Evolutionary conservation across 2,888 invertebrate genomes (phyloP), one percentile per base, ranked within the genome.

Genomic region (Tanaodytes sp.): DNA sequence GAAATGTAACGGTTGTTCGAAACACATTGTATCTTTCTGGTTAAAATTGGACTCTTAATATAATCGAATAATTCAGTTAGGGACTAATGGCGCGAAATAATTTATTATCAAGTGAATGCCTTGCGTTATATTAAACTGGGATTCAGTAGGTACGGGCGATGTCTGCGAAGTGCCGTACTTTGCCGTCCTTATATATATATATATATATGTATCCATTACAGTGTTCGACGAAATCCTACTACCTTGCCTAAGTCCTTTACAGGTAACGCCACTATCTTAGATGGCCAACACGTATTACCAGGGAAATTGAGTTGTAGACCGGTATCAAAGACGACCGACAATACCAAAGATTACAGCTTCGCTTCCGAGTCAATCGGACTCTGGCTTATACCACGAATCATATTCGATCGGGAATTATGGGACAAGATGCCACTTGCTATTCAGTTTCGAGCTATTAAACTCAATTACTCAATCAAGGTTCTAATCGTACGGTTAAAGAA

Each of bases 1-100:
- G n/a, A n/a, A n/a, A n/a, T n/a, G n/a, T n/a, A n/a, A 51, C 51
- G 19, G 45, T 46, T 42, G 61, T 51, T 67, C 55, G 64, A 59
- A 69, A 39, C 43, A 33, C 12, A 39, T 36, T 43, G 40, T 70
- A 67, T 66, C 70, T 57, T 61, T 14, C 39, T 37, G 36, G 59
- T 42, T 75, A 76, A 77, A 77, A n/a, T n/a, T n/a, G n/a, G n/a
- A n/a, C n/a, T 78, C 73, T 75, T 74, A 76, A 77, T 81, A 80
- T 77, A 79, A 80, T 80, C 76, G 77, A 77, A 79, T 77, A 77
- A 77, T 76, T 76, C 74, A 71, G 70, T 69, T 71, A 62, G 69
- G 63, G 74, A 74, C 76, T 73, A 76, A 75, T 76, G 78, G 74
- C 68, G 51, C 27, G 70, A 73, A 72, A 76, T 77, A 79, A 80